Conservation (phyloP, 2,797 vertebrate genomes). For the Epinephelus coioides region DNA sequence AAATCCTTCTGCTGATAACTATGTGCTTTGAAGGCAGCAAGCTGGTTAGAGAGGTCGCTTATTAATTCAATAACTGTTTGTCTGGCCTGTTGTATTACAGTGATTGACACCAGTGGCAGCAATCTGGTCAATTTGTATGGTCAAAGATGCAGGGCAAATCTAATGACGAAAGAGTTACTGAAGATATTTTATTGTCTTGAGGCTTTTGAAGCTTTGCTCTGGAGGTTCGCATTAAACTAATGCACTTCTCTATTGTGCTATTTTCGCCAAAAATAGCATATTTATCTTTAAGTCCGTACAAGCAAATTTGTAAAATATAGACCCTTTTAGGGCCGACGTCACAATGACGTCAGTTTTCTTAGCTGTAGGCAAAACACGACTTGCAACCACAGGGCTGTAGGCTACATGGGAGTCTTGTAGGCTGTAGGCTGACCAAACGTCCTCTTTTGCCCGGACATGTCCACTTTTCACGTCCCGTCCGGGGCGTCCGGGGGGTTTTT, state of each 20-base stretch:
- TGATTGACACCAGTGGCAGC: not conserved
- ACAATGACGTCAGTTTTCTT: no score
- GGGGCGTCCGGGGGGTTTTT: no score
- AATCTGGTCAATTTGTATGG: not conserved
- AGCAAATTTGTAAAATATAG: not conserved
- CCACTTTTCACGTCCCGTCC: no score
- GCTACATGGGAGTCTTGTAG: no score
- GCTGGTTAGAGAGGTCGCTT: slow-evolving; percentile 11
- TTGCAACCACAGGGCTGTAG: no score
- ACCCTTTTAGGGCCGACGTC: no score
- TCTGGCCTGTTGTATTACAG: slow-evolving; percentile 4
- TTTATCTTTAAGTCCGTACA: not conserved
- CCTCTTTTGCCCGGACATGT: no score
- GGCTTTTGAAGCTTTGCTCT: not conserved
- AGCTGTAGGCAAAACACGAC: no score
- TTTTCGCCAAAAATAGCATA: not conserved
- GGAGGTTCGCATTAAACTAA: not conserved
- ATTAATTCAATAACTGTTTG: slow-evolving; percentile 29
- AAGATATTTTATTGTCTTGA: not conserved
- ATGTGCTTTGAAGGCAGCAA: slow-evolving; percentile 14
- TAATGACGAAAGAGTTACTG: not conserved
- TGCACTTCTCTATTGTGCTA: no score
- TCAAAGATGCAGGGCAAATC: no score
- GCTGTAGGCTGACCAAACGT: no score
- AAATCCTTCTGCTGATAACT: slow-evolving; percentile 37